Conservation (phyloP, 2,888 invertebrate genomes). For the Morinoia aosen region DNA sequence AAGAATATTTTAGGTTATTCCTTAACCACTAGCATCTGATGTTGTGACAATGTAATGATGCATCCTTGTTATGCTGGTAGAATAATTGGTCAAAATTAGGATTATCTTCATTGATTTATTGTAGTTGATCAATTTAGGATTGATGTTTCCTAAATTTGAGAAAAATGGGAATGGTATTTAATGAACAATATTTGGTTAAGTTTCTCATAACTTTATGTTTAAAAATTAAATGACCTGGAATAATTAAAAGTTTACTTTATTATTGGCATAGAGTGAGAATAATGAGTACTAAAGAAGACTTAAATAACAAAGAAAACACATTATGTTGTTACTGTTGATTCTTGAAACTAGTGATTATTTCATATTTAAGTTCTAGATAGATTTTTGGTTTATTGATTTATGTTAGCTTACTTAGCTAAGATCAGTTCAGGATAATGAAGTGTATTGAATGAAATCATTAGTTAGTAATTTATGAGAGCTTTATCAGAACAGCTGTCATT, state of each 20-base stretch:
- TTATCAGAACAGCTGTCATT: neutral
- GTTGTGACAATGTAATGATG: neutral
- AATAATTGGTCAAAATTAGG: neutral
- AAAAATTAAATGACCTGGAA: too few species aligned
- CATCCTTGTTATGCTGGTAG: neutral
- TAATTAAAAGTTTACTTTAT: neutral
- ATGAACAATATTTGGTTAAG: too few species aligned
- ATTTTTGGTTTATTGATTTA: neutral
- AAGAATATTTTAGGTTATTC: neutral
- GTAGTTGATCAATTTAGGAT: neutral
- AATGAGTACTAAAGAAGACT: neutral
- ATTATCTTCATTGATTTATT: neutral
- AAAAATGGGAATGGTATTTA: too few species aligned
- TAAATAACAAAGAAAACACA: neutral
- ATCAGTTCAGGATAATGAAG: neutral
- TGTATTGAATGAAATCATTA: neutral
- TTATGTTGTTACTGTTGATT: neutral
- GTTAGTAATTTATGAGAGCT: neutral
- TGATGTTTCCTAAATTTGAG: neutral
- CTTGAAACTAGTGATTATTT: neutral
- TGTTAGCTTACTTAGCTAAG: neutral
- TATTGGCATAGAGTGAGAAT: neutral
- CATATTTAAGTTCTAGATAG: neutral
- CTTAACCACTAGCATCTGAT: neutral
- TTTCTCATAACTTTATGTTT: too few species aligned